These are phyloP conservation scores for Cantharis nigra DNA, from an alignment of 2,888 invertebrate species.

Conservation along the genomic window DNA sequence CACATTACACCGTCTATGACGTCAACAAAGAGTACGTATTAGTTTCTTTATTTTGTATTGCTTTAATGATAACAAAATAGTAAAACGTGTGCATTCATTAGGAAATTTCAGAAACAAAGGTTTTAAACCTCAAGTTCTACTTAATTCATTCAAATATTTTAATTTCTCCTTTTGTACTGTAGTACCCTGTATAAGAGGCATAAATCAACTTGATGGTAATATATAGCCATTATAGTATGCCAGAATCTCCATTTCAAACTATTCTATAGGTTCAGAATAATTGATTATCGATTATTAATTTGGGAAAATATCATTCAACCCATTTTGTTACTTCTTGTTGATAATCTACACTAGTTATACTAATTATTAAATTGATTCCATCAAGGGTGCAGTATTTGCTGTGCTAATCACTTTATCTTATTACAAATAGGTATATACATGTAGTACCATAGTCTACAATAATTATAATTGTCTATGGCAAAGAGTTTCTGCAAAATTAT, in stretches of 20 bases:
- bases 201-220: background rate
- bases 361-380: background rate
- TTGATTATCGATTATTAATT: background rate
- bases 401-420: background rate
- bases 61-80: background rate
- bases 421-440: background rate
- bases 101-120: background rate
- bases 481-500: background rate
- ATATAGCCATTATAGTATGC: background rate
- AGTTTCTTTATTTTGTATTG: slow-evolving; percentile 30
- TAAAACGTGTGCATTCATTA: background rate
- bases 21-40: slow-evolving; percentile 84
- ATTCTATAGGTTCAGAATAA: background rate
- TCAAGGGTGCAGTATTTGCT: background rate
- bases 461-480: background rate
- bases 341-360: background rate
- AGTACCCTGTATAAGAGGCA: background rate
- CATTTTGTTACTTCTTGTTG: background rate
- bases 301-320: background rate
- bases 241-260: background rate
- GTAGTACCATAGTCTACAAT: background rate
- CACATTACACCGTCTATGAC: slow-evolving; percentile 89
- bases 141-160: background rate
- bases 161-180: background rate
- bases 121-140: background rate